Base-by-base conservation (phyloP, 2,797 vertebrate genomes). In the Chiloscyllium punctatum region DNA sequence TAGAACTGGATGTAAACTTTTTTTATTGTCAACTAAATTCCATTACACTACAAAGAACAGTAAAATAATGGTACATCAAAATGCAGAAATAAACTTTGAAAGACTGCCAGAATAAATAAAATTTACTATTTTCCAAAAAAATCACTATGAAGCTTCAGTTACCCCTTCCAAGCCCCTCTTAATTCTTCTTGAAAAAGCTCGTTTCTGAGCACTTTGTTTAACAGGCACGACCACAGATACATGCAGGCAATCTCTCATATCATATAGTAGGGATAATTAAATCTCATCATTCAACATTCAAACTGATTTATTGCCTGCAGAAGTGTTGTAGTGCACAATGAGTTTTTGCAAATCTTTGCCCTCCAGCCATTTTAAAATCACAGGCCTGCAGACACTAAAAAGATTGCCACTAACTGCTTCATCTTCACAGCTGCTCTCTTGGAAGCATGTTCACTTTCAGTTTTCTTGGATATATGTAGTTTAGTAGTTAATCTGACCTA, bases 11-110 rank as follows among this genome's bases (percentile, higher is more conserved):
- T 98, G 98, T 98, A 98, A 99, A 99, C 97, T 97, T 99, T 84
- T 84, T 84, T 99, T 99, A 99, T 99, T 99, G 11, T 97, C 98
- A 98, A 98, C 97, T 98, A 98, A 98, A 98, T 98, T 98, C 98
- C 97, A 98, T 98, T 98, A 98, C 97, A 97, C 98, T 98, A 98
- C 98, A 98, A 98, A 95, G 98, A 98, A 98, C 98, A 98, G 97
- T 98, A 98, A 99, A 98, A 98, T 97, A 97, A 98, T 98, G 97
- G 98, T 97, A 98, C 98, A 98, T 97, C 97, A 96, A 97, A 98
- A 97, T 97, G 98, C 97, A 97, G 98, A 98, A 97, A 98, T 99
- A 99, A 98, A 99, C 99, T 97, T 97, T 98, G 97, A 97, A 98
- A 98, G 98, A 98, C 97, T 97, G 97, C 98, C 96, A 98, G 98